Base-by-base conservation (phyloP, 2,888 invertebrate genomes). In the Nipponacmea schrenckii region DNA sequence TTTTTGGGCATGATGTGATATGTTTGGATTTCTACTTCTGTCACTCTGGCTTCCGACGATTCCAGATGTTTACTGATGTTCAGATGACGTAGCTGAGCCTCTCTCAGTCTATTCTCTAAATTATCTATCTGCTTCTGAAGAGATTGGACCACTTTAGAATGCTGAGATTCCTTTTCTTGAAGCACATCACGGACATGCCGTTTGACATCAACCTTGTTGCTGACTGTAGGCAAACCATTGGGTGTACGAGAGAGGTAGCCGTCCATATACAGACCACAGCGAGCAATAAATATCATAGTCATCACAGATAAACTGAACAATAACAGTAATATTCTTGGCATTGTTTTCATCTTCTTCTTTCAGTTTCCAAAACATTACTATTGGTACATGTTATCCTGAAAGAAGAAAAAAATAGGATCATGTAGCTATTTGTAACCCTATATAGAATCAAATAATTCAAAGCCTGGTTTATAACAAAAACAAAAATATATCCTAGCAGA, bases 251-350 rank as follows among this genome's bases (percentile, higher is more conserved):
- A 77, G 46, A 83, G 75, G 70, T 84, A 81, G 20, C 78, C 75
- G 77, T 87, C 87, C 74, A 88, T 83, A 74, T 84, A 81, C 63
- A 86, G 74, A 5, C 87, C 87, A 76, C 87, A 88, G 65, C 83
- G 82, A 50, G 86, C 83, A 62, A 88, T 83, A 73, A 86, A 87
- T 71, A 88, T 76, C 82, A 87, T 83, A 20, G 86, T 85, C 69
- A 87, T 76, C 26, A 80, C 80, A 7, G 84, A 86, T 66, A 87
- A 77, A 63, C 81, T 79, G 74, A 86, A 84, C 66, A 88, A 77
- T 46, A 88, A 79, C 20, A 86, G 76, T 46, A 88, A 76, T 50
- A 87, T 78, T 5, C 87, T 80, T 12, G 87, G 86, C 82, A 88
- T 85, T 31, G 81, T 79, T 69, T 84, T 81, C 85, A 85, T 85